These are phyloP conservation scores for Caenorhabditis tropicalis DNA, from an alignment of 1,140 invertebrate genomes.

Conservation along the genomic window DNA sequence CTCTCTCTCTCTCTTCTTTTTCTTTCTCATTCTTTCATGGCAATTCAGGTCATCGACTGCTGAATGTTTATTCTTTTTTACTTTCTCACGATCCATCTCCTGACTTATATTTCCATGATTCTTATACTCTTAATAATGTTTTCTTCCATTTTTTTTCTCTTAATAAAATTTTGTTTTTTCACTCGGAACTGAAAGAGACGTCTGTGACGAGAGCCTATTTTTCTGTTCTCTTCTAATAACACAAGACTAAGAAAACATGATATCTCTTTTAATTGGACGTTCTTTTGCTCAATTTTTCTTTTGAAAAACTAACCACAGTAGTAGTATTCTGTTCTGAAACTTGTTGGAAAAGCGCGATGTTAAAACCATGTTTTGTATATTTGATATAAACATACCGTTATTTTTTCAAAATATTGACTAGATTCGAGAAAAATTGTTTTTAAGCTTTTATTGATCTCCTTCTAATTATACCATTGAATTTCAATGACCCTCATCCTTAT, in stretches of 20 bases:
- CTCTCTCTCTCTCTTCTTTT: not conserved
- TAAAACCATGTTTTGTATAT: no score
- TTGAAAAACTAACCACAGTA: not conserved
- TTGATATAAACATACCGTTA: no score
- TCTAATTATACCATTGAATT: no score
- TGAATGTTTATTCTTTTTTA: not conserved
- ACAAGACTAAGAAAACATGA: not conserved
- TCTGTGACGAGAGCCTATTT: not conserved
- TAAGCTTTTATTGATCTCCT: no score
- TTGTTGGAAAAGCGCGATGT: no score
- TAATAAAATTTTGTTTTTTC: not conserved
- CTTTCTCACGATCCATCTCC: not conserved
- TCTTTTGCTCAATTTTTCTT: not conserved
- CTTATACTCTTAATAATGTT: slow-evolving; percentile 12
- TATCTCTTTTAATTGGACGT: not conserved
- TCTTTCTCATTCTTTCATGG: not conserved
- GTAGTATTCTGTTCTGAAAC: not conserved
- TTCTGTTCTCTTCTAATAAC: not conserved
- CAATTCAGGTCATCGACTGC: not conserved
- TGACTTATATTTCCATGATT: not conserved
- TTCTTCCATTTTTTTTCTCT: not conserved
- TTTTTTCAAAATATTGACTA: no score
- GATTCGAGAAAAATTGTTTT: no score
- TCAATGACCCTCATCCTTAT: no score
- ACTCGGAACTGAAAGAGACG: not conserved